Percentiles rank a stretch among this genome's conserved stretches.
Conservation (phyloP, 2,113 vertebrate species). For the Pterophyllum scalare region DNA sequence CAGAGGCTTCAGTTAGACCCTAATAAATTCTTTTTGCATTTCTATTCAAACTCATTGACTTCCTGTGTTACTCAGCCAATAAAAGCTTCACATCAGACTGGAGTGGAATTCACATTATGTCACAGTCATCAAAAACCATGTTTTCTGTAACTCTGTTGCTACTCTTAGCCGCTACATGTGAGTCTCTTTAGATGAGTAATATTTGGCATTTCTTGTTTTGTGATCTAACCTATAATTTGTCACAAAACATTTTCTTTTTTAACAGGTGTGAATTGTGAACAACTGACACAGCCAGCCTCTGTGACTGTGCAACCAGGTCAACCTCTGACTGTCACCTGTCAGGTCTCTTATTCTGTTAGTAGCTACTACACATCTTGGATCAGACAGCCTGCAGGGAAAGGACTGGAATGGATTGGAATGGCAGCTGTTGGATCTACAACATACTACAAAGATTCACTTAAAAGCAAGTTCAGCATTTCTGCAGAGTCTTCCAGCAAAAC, state of each 20-base stretch:
- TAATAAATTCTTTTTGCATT: background rate
- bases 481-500: background rate
- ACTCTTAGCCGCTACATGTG: background rate
- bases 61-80: background rate
- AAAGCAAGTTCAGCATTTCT: background rate
- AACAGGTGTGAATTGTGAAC: background rate
- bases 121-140: background rate
- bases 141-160: background rate
- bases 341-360: no score
- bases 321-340: no score
- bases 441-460: no score
- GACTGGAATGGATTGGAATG: no score
- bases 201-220: background rate
- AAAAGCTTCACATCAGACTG: background rate
- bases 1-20: background rate
- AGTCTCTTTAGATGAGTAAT: background rate
- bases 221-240: background rate
- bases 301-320: no score
- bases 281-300: no score
- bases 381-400: no score
- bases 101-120: background rate
- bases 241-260: background rate
- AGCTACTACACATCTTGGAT: no score
- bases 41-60: background rate
- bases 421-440: no score